phyloP scores from a whole-genome alignment of 2,888 invertebrate genomes.

The Eilema sororculum region DNA sequence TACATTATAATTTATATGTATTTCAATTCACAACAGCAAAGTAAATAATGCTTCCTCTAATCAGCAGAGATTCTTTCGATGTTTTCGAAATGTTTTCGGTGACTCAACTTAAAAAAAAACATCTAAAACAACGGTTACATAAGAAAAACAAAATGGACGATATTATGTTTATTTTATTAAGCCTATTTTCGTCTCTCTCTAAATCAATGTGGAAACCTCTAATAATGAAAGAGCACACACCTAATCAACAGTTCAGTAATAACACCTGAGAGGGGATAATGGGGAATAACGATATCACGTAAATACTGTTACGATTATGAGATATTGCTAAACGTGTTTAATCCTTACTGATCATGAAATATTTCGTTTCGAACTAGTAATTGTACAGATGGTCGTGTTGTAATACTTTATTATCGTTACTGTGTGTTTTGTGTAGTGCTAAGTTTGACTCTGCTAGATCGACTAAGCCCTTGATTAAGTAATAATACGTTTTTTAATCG shows the following conservation, averaged over 20 bases:
- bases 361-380: not conserved
- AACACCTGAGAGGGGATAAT: not conserved
- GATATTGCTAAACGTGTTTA: not conserved
- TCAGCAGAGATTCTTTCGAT: too few species aligned
- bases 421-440: not conserved
- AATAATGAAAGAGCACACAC: not conserved
- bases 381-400: not conserved
- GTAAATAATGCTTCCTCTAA: too few species aligned
- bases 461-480: too few species aligned
- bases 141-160: too few species aligned
- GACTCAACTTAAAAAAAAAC: too few species aligned
- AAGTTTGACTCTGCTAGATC: not conserved
- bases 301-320: constrained; percentile 1
- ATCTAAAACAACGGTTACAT: too few species aligned
- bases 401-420: not conserved
- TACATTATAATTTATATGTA: too few species aligned
- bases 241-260: not conserved
- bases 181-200: not conserved
- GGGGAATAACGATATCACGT: not conserved
- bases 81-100: too few species aligned
- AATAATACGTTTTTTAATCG: not conserved
- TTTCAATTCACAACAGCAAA: too few species aligned
- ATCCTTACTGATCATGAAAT: not conserved
- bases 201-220: not conserved
- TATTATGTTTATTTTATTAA: not conserved